These are phyloP conservation scores for Sinhomidia bicolor DNA, from an alignment of 2,888 invertebrate species.

Conservation along the genomic window DNA sequence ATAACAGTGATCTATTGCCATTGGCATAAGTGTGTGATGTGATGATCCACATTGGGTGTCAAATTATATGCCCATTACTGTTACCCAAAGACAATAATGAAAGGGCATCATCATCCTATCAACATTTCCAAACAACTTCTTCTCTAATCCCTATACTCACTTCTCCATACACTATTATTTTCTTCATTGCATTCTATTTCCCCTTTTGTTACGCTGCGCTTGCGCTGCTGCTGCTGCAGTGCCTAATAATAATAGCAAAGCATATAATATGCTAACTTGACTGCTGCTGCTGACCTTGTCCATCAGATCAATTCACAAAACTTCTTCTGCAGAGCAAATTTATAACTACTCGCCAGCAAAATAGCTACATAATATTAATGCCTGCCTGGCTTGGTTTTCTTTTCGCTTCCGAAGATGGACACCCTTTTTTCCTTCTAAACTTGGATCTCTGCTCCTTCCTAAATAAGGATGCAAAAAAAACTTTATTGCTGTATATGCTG, in stretches of 20 bases:
- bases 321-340: background rate
- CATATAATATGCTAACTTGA: too few relatives aligned
- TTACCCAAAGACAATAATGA: constrained; percentile 56
- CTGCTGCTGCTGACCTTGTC: constrained; percentile 57
- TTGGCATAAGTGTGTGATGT: constrained; percentile 18
- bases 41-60: constrained; percentile 68
- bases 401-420: constrained; percentile 66
- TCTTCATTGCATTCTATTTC: background rate
- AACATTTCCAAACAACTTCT: constrained; percentile 20
- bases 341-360: too few relatives aligned
- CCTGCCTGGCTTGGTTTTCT: constrained; percentile 13
- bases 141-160: background rate
- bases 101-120: constrained; percentile 42
- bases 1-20: constrained; percentile 27
- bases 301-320: constrained; percentile 54
- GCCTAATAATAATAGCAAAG: too few relatives aligned
- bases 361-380: background rate
- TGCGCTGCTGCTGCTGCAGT: background rate
- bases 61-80: constrained; percentile 64
- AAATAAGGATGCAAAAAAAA: constrained; percentile 55
- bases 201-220: background rate
- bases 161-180: constrained; percentile 5
- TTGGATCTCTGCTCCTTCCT: constrained; percentile 46
- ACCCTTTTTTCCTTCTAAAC: constrained; percentile 60
- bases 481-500: background rate